Conservation (phyloP, 1,140 invertebrate genomes). For the Nephila pilipes region DNA sequence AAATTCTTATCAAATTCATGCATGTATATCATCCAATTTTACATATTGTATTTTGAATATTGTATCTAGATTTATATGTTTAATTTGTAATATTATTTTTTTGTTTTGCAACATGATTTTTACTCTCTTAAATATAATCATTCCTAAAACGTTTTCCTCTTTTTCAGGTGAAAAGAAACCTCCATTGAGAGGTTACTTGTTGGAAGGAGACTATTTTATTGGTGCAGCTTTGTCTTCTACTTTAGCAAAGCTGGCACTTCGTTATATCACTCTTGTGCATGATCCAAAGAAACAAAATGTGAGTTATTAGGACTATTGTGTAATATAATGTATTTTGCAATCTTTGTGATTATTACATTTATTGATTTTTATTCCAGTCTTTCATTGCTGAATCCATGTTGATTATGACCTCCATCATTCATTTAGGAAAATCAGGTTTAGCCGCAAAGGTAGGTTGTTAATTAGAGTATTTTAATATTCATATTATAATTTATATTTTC, state of each 20-base stretch:
- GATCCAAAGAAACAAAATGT: constrained; percentile 79
- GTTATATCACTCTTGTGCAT: constrained; percentile 84
- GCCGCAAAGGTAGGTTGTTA: constrained; percentile 81
- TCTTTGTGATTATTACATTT: too few relatives aligned
- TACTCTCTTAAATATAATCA: neutral
- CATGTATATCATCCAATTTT: too few relatives aligned
- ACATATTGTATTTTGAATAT: neutral
- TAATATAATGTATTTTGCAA: constrained; percentile 64
- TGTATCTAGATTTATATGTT: too few relatives aligned
- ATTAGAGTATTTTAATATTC: neutral
- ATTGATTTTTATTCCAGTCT: constrained; percentile 79
- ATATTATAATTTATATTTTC: neutral
- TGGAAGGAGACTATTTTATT: constrained; percentile 98
- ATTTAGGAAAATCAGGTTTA: constrained; percentile 89
- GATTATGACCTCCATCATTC: constrained; percentile 92
- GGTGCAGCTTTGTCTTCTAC: constrained; percentile 94
- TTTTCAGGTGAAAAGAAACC: constrained; percentile 83
- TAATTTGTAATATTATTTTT: too few relatives aligned
- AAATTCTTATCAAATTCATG: too few relatives aligned
- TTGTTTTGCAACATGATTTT: too few relatives aligned
- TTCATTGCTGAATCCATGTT: constrained; percentile 93
- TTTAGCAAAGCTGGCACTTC: constrained; percentile 93
- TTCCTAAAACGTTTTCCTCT: neutral
- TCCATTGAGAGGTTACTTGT: constrained; percentile 91
- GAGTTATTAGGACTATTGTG: neutral